Base-by-base conservation (phyloP, 1,140 invertebrate species). In the Plodia interpunctella region DNA sequence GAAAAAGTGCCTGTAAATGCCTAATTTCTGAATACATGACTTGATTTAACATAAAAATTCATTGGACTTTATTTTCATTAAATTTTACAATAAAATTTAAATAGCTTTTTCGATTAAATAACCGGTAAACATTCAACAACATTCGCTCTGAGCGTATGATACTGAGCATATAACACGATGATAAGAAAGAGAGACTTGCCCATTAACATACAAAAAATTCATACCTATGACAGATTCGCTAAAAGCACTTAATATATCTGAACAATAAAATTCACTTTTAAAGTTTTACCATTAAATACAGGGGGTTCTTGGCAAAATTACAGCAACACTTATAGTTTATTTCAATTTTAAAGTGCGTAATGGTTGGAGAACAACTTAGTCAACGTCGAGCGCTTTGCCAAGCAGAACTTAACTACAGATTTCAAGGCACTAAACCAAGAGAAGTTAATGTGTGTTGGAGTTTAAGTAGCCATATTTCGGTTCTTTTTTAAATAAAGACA, bases 261-360 rank as follows among this genome's bases (percentile, higher is more conserved):
- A n/a, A 44, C 38, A 44, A 44, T 44, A 44, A 44, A 44, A 44
- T 17, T 44, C 10, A n/a, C 38, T 15, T n/a, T 44, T 44, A 44
- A 44, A 44, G 38, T 44, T 44, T 44, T 44, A 44, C 38, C 38
- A 44, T 44, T 44, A 44, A 44, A 44, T 44, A 44, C 38, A 44
- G 38, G 38, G 10, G 38, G 15, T 15, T 44, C 38, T 44, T 44
- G 38, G 38, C 38, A 44, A 10, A 44, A 44, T 1, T 44, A 44
- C 38, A 44, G 38, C 38, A 44, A 44, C 38, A 44, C 38, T 44
- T 44, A 44, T 44, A 44, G 38, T 44, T 44, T 44, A 44, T 44
- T 44, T 44, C 38, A 44, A 44, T 44, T 44, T 44, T 44, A 44
- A 44, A 44, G 38, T 44, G 38, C 38, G 38, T 44, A 44, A 44